phyloP scores from a whole-genome alignment of 2,797 vertebrate species.

The Enteromius anoplus region DNA sequence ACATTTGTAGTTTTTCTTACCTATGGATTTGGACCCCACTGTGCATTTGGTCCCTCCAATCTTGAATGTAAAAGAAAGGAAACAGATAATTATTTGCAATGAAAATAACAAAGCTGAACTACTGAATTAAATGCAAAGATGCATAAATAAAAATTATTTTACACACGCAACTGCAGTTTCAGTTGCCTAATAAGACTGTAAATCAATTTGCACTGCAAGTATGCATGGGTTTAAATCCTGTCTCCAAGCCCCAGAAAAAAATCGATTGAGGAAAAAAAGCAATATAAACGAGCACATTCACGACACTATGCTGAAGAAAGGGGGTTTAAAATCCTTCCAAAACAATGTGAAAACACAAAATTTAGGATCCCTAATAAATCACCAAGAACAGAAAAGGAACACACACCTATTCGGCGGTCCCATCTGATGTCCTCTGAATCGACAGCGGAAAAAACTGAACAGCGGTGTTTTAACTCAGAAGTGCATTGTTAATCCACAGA shows the following conservation, averaged over 20 bases:
- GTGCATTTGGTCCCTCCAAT: not conserved
- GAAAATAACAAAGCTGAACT: not conserved
- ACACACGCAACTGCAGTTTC: not conserved
- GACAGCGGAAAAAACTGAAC: conserved; percentile 21
- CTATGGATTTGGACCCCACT: conserved; percentile 10
- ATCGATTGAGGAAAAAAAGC: conserved; percentile 20
- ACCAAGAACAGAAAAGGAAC: conserved; percentile 39
- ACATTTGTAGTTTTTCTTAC: not conserved
- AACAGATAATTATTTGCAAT: not conserved
- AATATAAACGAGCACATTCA: not conserved
- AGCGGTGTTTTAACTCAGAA: conserved; percentile 20
- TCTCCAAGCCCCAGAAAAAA: not conserved
- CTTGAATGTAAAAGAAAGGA: not conserved
- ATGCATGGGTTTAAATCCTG: conserved; percentile 9
- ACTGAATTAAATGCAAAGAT: not conserved
- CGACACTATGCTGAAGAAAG: not conserved
- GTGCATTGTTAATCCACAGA: conserved; percentile 32
- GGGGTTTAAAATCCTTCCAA: not conserved
- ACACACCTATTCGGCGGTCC: conserved; percentile 58
- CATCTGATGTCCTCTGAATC: conserved; percentile 53
- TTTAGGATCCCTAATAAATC: not conserved
- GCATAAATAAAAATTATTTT: not conserved
- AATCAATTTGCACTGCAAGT: conserved; percentile 1
- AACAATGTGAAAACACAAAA: not conserved
- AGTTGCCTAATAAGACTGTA: not conserved